Percentiles rank a stretch among this genome's conserved stretches.
phyloP scores from a whole-genome alignment of 1,140 invertebrate genomes.

The Lepeophtheirus salmonis region DNA sequence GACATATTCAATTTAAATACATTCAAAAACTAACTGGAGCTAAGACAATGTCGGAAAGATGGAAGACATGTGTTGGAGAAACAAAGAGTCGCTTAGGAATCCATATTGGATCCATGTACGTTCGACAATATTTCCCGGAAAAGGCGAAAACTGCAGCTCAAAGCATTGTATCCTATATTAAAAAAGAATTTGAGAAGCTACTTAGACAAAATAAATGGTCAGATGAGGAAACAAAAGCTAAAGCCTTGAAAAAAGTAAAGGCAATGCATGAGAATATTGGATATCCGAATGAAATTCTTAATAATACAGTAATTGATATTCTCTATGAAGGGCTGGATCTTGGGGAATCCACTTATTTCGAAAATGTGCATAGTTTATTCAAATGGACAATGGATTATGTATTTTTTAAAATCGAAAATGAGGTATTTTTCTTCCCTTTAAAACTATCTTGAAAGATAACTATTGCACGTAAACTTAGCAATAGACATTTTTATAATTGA shows the following conservation, averaged over 20 bases:
- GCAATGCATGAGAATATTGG: conserved; percentile 56
- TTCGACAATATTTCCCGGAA: background rate
- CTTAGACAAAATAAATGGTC: background rate
- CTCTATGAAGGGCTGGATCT: conserved; percentile 42
- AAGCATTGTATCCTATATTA: background rate
- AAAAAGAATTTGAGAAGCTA: background rate
- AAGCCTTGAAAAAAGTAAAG: background rate
- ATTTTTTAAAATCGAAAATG: too few relatives aligned
- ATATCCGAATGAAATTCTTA: conserved; percentile 57
- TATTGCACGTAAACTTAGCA: too few relatives aligned
- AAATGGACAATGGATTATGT: too few relatives aligned
- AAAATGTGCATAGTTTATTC: too few relatives aligned
- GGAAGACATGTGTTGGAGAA: background rate
- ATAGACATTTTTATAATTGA: too few relatives aligned
- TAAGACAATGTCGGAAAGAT: background rate
- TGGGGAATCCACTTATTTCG: background rate
- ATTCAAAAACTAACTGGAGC: background rate
- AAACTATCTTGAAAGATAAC: too few relatives aligned
- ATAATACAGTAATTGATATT: conserved; percentile 47
- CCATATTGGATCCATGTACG: background rate
- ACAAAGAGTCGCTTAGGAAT: background rate
- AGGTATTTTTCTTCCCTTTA: too few relatives aligned
- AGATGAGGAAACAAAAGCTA: background rate
- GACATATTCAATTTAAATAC: background rate
- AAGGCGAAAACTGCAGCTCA: background rate